Base-by-base conservation (phyloP, 2,888 invertebrate genomes). In the Cynaeus angustus region DNA sequence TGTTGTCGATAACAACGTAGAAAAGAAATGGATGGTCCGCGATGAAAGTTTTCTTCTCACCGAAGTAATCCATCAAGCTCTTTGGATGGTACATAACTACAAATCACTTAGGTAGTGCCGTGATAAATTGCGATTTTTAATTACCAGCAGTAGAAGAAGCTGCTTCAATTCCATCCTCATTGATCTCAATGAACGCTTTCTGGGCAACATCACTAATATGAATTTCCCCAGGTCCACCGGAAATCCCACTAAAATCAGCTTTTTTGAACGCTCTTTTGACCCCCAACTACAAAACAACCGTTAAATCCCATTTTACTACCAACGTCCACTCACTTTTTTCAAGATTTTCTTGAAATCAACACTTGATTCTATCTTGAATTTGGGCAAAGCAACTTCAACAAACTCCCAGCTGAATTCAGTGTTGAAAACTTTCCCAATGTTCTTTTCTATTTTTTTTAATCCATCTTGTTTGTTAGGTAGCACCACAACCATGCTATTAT, bases 111-210 rank as follows among this genome's bases (percentile, higher is more conserved):
- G n/a, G n/a, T n/a, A n/a, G n/a, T n/a, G n/a, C n/a, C n/a, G n/a
- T n/a, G n/a, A n/a, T n/a, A n/a, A n/a, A n/a, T n/a, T n/a, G n/a
- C 2, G 10, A 6, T 13, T 5, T 3, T 1, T 0, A 21, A 21
- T 72, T 70, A 82, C 82, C 79, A 72, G 78, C 80, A 21, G 83
- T 83, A 6, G 83, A 81, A 16, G 83, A 83, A 12, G 83, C 83
- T 13, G 84, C 84, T 76, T 83, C 83, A 10, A 82, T 82, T 9
- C 83, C 84, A 37, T 73, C 73, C 73, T 83, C 83, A 13, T 82
- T 81, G 0, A 84, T 81, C 53, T 83, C 81, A 21, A 84, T 83
- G 70, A 81, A 83, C 6, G 83, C 79, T 72, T 84, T 83, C 64
- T 84, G 84, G 8, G 83, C 56, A 1, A 84, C 81, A 10, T 79